Conservation (phyloP, 2,888 invertebrate species). For the Gastrophysa polygoni region DNA sequence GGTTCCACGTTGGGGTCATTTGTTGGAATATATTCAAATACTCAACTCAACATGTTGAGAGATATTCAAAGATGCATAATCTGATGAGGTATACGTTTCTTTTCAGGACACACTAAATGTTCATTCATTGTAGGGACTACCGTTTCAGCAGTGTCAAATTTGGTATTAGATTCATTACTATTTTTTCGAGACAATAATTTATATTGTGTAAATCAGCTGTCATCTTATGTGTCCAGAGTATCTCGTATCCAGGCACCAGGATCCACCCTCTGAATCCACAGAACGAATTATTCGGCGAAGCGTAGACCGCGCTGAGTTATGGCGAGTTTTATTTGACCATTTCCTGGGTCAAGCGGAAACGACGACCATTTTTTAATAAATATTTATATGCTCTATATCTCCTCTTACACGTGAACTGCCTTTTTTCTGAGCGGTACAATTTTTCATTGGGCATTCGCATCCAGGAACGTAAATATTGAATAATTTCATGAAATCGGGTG, state of each 20-base stretch:
- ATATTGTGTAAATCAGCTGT: neutral
- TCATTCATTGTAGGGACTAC: no score
- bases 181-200: neutral
- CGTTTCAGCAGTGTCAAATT: no score
- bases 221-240: neutral
- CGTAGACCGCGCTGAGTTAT: slow-evolving; percentile 19
- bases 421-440: slow-evolving; percentile 18
- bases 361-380: slow-evolving; percentile 40
- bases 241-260: neutral
- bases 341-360: slow-evolving; percentile 34
- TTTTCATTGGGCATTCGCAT: slow-evolving; percentile 19
- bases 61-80: no score
- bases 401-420: slow-evolving; percentile 29
- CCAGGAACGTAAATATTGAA: slow-evolving; percentile 23
- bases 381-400: slow-evolving; percentile 37
- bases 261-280: slow-evolving; percentile 18
- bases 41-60: no score
- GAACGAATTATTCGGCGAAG: slow-evolving; percentile 16
- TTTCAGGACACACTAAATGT: no score
- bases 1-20: no score
- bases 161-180: neutral
- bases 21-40: no score
- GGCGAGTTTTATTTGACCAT: slow-evolving; percentile 33
- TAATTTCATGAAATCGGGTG: neutral
- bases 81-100: no score